Conservation (phyloP, 1,140 invertebrate genomes). For the Penaeus vannamei region DNA sequence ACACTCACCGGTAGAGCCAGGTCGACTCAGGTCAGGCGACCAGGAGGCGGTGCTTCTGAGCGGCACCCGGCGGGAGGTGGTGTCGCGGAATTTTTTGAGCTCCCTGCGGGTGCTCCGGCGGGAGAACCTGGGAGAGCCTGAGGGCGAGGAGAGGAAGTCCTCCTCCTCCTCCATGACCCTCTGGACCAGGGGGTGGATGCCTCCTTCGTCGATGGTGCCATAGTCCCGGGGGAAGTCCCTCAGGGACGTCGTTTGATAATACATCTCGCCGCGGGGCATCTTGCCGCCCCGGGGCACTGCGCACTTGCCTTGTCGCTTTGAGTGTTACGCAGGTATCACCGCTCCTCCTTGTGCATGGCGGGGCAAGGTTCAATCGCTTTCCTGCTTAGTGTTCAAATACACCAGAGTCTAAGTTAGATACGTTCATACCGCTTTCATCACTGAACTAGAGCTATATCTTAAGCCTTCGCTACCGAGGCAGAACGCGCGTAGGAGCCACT, state of each 20-base stretch:
- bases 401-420: too few species aligned
- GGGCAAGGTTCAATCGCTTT: too few species aligned
- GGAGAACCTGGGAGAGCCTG: constrained; percentile 61
- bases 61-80: constrained; percentile 43
- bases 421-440: too few species aligned
- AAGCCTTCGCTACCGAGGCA: too few species aligned
- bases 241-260: constrained; percentile 13
- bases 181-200: constrained; percentile 42
- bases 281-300: neutral
- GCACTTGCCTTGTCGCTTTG: too few species aligned
- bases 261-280: constrained; percentile 54
- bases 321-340: too few species aligned
- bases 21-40: constrained; percentile 60
- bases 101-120: constrained; percentile 61
- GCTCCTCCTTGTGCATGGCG: too few species aligned
- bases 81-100: constrained; percentile 64
- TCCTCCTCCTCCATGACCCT: constrained; percentile 55
- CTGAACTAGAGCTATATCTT: too few species aligned
- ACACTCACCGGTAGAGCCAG: neutral
- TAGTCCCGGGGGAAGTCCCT: constrained; percentile 9
- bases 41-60: constrained; percentile 57
- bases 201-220: constrained; percentile 17
- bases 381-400: too few species aligned
- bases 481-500: too few species aligned
- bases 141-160: constrained; percentile 31